Percentiles rank a stretch among this genome's conserved stretches.
Conservation (phyloP, 2,113 vertebrate genomes). For the Nettapus auritus region DNA sequence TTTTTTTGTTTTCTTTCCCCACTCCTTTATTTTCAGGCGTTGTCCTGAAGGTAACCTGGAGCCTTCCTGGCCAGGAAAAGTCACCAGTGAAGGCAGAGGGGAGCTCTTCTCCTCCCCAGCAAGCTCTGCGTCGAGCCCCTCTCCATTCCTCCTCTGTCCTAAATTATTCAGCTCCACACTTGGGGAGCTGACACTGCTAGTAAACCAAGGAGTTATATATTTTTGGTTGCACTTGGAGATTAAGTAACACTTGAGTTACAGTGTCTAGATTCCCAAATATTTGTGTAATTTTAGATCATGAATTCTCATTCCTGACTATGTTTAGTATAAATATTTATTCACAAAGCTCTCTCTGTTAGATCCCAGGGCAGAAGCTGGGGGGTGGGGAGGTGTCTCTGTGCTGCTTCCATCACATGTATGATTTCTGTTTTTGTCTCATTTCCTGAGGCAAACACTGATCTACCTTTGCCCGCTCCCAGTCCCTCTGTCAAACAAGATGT, state of each 20-base stretch:
- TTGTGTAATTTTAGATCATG: conserved; percentile 54
- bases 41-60: background rate
- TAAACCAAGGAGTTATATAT: conserved; percentile 5
- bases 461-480: background rate
- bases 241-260: conserved; percentile 60
- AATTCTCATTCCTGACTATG: conserved; percentile 55
- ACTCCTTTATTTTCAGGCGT: background rate
- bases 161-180: conserved; percentile 12
- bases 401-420: background rate
- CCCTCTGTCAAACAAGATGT: background rate
- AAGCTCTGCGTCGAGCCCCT: background rate
- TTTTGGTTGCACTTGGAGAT: conserved; percentile 53
- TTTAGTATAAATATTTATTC: conserved; percentile 71
- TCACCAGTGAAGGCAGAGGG: background rate
- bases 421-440: background rate
- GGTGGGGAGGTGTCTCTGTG: background rate
- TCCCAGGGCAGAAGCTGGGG: conserved; percentile 4
- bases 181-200: conserved; percentile 28
- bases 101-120: background rate
- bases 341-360: conserved; percentile 5
- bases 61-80: background rate
- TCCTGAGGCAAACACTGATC: background rate
- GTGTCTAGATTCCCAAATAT: conserved; percentile 57
- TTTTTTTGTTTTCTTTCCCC: no score
- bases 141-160: background rate